Conservation (phyloP, 2,113 vertebrate genomes). For the Pyrgilauda ruficollis region DNA sequence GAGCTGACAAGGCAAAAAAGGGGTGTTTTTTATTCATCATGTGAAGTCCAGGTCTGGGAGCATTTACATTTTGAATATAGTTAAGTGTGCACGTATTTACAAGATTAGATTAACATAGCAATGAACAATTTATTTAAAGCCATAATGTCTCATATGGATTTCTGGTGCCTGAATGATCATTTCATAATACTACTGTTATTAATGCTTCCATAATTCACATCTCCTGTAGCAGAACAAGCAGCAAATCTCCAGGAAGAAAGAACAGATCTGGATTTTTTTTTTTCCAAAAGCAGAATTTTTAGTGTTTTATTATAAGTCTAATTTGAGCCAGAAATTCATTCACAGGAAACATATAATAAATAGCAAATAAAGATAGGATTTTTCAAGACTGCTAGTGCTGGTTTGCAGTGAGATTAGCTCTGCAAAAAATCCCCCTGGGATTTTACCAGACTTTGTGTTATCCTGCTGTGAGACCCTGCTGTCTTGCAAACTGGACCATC, state of each 20-base stretch:
- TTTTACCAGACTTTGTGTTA: neutral
- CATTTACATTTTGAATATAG: constrained; percentile 20
- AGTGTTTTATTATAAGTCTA: neutral
- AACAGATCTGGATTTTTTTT: neutral
- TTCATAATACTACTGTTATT: neutral
- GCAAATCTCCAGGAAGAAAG: neutral
- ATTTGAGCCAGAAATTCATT: neutral
- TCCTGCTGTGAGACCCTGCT: neutral
- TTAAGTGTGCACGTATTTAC: neutral
- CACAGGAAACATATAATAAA: neutral
- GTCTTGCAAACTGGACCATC: neutral
- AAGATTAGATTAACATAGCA: neutral
- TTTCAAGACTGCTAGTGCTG: neutral
- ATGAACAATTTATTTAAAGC: constrained; percentile 18
- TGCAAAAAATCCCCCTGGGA: neutral
- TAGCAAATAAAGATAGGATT: neutral
- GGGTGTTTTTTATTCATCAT: neutral
- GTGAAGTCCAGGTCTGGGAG: neutral
- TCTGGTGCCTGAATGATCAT: neutral
- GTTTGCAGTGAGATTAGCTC: neutral
- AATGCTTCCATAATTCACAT: neutral
- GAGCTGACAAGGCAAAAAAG: neutral
- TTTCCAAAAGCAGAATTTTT: neutral
- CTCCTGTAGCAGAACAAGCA: neutral
- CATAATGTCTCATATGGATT: neutral